These are phyloP conservation scores for Hippopotamus amphibius DNA, from an alignment of 2,113 vertebrate genomes.

Conservation along the genomic window DNA sequence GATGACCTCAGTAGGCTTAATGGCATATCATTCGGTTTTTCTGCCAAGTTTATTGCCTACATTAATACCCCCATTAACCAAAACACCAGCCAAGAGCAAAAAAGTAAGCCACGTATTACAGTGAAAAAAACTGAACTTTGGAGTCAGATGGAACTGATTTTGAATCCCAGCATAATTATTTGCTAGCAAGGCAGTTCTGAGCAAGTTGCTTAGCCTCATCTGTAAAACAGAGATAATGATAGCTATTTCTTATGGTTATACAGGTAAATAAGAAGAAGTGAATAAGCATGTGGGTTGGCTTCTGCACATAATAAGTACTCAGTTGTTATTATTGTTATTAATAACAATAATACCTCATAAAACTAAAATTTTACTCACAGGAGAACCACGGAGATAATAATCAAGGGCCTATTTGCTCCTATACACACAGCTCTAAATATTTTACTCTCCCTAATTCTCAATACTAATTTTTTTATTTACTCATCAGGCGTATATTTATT, in stretches of 20 bases:
- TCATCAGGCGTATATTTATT: not conserved
- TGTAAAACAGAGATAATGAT: conserved; percentile 28
- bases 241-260: not conserved
- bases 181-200: not conserved
- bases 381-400: not conserved
- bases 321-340: conserved; percentile 13
- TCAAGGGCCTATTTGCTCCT: not conserved
- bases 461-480: not conserved
- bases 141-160: conserved; percentile 40
- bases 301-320: conserved; percentile 3
- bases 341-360: not conserved
- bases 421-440: not conserved
- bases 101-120: conserved; percentile 9
- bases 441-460: conserved; percentile 25
- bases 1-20: conserved; percentile 30
- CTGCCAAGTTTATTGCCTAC: conserved; percentile 33
- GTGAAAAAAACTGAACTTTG: not conserved
- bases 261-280: conserved; percentile 27
- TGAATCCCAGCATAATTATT: conserved; percentile 34
- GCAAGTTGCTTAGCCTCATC: not conserved
- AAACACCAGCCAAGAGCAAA: conserved; percentile 32
- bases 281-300: not conserved
- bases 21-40: conserved; percentile 12
- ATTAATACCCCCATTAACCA: conserved; percentile 31
- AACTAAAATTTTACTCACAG: conserved; percentile 22